Percentiles rank a stretch among this genome's conserved stretches.
These are phyloP conservation scores for Thaumetopoea pityocampa DNA, from an alignment of 1,140 invertebrate species.

Conservation along the genomic window DNA sequence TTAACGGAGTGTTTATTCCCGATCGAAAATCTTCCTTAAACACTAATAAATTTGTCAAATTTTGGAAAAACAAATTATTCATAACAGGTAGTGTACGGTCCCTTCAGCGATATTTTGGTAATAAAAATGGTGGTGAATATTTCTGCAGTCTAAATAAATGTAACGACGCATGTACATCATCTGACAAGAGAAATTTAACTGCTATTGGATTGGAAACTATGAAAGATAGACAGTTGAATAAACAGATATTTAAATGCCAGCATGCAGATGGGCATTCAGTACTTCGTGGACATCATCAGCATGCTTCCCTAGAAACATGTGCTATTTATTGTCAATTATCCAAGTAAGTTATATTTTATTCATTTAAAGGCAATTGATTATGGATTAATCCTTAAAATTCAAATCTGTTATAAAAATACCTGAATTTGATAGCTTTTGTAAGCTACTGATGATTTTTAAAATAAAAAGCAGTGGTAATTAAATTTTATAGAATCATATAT, in stretches of 20 bases:
- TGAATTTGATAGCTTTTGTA: too few relatives aligned
- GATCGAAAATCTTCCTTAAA: slow-evolving; percentile 50
- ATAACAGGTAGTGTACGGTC: slow-evolving; percentile 62
- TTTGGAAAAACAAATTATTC: slow-evolving; percentile 70
- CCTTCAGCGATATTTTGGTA: slow-evolving; percentile 63
- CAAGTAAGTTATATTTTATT: slow-evolving; percentile 43
- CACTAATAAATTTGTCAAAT: slow-evolving; percentile 63
- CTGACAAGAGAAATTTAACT: slow-evolving; percentile 36
- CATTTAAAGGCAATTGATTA: too few relatives aligned
- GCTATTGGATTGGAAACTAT: slow-evolving; percentile 31
- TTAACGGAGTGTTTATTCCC: slow-evolving; percentile 55
- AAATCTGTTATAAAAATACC: too few relatives aligned
- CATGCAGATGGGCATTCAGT: slow-evolving; percentile 67
- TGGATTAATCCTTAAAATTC: too few relatives aligned
- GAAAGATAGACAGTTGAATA: slow-evolving; percentile 41
- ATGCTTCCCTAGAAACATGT: slow-evolving; percentile 62
- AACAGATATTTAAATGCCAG: slow-evolving; percentile 52
- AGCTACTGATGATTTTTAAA: too few relatives aligned
- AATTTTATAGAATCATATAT: too few relatives aligned
- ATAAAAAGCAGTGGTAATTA: too few relatives aligned
- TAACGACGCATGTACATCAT: slow-evolving; percentile 44
- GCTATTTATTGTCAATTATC: slow-evolving; percentile 67
- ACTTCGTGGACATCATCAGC: slow-evolving; percentile 62
- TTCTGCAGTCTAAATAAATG: slow-evolving; percentile 49
- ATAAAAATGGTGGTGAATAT: slow-evolving; percentile 50